These are phyloP conservation scores for Pampus argenteus DNA, from an alignment of 2,797 vertebrate species.

Conservation along the genomic window DNA sequence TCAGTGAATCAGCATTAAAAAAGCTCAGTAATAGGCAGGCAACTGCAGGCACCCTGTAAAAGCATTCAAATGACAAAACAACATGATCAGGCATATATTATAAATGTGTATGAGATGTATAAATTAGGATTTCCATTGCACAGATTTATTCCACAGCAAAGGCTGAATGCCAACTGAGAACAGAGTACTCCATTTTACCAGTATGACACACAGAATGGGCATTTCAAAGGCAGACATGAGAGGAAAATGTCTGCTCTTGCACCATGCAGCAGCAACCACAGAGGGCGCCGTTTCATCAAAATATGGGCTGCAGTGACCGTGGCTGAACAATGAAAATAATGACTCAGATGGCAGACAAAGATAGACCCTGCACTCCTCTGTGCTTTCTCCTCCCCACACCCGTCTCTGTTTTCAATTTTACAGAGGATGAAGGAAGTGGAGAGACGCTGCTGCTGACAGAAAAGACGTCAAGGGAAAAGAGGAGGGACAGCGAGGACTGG, in stretches of 20 bases:
- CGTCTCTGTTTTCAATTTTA: constrained; percentile 57
- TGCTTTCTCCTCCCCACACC: constrained; percentile 50
- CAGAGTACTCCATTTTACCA: constrained; percentile 79
- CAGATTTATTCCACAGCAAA: neutral
- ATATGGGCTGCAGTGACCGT: constrained; percentile 37
- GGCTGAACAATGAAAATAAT: constrained; percentile 74
- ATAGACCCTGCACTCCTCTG: constrained; percentile 68
- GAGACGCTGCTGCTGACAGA: constrained; percentile 8
- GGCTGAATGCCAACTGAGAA: constrained; percentile 37
- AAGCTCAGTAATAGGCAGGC: constrained; percentile 46
- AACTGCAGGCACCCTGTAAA: constrained; percentile 55
- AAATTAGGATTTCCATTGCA: constrained; percentile 7
- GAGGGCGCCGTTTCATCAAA: constrained; percentile 69
- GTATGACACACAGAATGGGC: constrained; percentile 81
- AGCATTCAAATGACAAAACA: constrained; percentile 33
- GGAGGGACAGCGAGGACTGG: constrained; percentile 39
- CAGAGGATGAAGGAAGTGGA: constrained; percentile 44
- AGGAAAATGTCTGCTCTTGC: constrained; percentile 83
- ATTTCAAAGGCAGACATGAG: constrained; percentile 80
- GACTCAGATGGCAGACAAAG: constrained; percentile 77
- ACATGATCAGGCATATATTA: neutral
- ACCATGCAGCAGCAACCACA: constrained; percentile 41
- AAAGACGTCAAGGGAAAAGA: neutral
- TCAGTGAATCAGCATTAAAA: constrained; percentile 73
- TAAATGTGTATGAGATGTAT: neutral